Conservation (phyloP, 1,140 invertebrate genomes). For the Chymomyza costata region DNA sequence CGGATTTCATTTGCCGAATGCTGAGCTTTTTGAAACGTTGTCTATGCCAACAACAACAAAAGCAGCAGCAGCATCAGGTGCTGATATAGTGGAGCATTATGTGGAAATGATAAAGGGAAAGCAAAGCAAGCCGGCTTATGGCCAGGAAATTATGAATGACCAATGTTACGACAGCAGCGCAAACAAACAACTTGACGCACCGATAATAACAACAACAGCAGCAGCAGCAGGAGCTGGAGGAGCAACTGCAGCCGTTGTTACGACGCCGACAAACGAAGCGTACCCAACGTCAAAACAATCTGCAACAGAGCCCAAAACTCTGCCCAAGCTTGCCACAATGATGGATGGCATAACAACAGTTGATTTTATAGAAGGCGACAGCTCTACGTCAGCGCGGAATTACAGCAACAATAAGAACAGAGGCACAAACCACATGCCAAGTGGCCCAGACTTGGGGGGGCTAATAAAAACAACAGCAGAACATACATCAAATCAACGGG, state of each 20-base stretch:
- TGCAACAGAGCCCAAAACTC: slow-evolving; percentile 13
- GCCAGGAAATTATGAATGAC: slow-evolving; percentile 41
- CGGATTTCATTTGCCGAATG: too few relatives aligned
- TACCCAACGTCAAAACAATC: slow-evolving; percentile 54
- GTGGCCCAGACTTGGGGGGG: slow-evolving; percentile 6
- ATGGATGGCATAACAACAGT: slow-evolving; percentile 68
- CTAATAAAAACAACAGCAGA: slow-evolving; percentile 64
- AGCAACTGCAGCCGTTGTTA: slow-evolving; percentile 19
- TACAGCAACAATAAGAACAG: slow-evolving; percentile 46
- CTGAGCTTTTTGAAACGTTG: too few relatives aligned
- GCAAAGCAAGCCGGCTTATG: slow-evolving; percentile 39
- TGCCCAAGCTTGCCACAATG: slow-evolving; percentile 34
- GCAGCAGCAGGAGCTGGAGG: slow-evolving; percentile 42
- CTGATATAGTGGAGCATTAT: too few relatives aligned
- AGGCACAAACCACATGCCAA: slow-evolving; percentile 40
- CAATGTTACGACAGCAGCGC: slow-evolving; percentile 23
- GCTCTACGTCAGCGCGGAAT: slow-evolving; percentile 65
- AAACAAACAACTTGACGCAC: slow-evolving; percentile 9
- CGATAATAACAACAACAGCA: slow-evolving; percentile 23
- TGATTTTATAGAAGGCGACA: slow-evolving; percentile 70
- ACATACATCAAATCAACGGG: slow-evolving; percentile 67
- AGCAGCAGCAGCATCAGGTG: too few relatives aligned
- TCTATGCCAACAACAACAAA: too few relatives aligned
- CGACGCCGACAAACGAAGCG: not conserved
- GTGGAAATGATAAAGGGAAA: too few relatives aligned